Conservation (phyloP, 2,888 invertebrate species). For the Anthrax anthrax region DNA sequence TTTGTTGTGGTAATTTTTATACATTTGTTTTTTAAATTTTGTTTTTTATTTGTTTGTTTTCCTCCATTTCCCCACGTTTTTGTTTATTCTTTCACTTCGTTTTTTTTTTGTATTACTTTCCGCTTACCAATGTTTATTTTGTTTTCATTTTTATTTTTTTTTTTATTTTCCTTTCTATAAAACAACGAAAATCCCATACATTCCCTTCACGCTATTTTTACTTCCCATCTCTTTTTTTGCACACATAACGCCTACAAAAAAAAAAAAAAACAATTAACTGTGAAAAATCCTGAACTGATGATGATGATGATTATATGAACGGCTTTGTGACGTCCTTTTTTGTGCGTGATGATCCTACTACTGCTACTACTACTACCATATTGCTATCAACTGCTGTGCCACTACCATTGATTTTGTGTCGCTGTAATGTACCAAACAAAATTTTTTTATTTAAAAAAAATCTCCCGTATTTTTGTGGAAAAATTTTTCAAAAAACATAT, state of each 20-base stretch:
- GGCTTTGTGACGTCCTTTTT: background rate
- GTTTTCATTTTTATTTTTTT: background rate
- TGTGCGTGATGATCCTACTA: background rate
- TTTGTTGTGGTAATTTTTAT: conserved; percentile 1
- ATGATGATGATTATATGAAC: background rate
- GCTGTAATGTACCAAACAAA: background rate
- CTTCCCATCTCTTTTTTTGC: background rate
- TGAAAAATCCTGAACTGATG: background rate
- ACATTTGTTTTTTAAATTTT: background rate
- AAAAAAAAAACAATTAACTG: background rate
- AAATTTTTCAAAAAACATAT: background rate
- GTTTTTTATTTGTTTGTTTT: too few species aligned
- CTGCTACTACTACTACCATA: too few species aligned
- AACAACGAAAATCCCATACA: too few species aligned
- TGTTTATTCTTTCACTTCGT: background rate
- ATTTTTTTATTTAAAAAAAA: background rate
- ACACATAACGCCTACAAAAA: background rate
- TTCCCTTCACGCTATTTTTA: background rate
- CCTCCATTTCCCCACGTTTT: too few species aligned
- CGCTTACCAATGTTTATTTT: background rate
- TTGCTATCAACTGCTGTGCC: too few species aligned
- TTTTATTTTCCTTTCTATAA: background rate
- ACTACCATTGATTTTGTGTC: too few species aligned
- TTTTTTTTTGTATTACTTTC: conserved; percentile 4
- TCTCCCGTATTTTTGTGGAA: too few species aligned